Evolutionary conservation across 1,140 invertebrate genomes (phyloP), one percentile per base, ranked within the genome.

Genomic region (Marisa cornuarietis): DNA sequence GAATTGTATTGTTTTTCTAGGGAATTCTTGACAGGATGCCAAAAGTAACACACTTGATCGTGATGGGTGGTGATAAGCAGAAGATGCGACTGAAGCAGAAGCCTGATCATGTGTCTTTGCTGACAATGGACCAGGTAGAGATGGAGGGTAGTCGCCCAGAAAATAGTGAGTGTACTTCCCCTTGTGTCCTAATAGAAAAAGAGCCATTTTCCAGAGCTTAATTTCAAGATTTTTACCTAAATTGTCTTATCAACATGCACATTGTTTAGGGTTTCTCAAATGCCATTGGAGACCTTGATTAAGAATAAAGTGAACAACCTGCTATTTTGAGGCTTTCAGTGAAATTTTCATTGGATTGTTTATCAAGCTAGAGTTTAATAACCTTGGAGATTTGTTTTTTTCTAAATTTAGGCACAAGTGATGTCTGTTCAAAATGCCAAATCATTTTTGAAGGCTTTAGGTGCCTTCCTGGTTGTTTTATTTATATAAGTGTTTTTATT

Each of bases 11-110:
- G 61, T 20, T 68, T 62, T 79, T 31, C 22, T 79, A 89, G 88
- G 84, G 79, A 58, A 83, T 87, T 42, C 73, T 88, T 54, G 66
- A 81, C 1, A 74, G 85, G 68, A 90, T 89, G 51, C 88, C 90
- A 0, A 83, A 79, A 20, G 87, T 92, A n/a, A 90, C 94, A 83
- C 96, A 94, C 79, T 91, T 98, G 24, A 94, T 98, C 85, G 97
- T 95, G 86, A 97, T 98, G 95, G 95, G 96, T 90, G 95, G 96
- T 42, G 68, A 72, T 8, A 83, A 87, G 63, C 80, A 81, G 20
- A 58, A 80, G 52, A 75, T 80, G n/a, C 71, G 73, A 63, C 72
- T 78, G 24, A 82, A 73, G 54, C 80, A 84, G 22, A 84, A 84
- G 61, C 87, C 86, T 13, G 65, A 72, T 31, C 52, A 65, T 31